These are phyloP conservation scores for Cryptosula pallasiana DNA, from an alignment of 2,888 invertebrate species.

Conservation along the genomic window DNA sequence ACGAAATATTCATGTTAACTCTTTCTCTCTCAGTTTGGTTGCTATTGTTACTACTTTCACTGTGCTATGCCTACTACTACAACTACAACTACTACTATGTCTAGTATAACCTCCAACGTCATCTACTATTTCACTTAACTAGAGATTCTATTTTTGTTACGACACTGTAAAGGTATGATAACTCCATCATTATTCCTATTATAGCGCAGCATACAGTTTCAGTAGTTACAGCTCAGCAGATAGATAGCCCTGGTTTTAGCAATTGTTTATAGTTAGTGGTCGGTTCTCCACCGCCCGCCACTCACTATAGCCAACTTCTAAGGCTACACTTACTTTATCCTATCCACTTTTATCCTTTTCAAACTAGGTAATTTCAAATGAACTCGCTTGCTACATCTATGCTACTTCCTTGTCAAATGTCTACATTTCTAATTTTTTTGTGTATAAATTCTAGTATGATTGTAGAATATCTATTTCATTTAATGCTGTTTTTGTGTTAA, in stretches of 20 bases:
- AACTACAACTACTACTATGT: no score
- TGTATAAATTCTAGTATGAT: not conserved
- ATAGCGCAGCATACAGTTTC: not conserved
- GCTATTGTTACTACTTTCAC: no score
- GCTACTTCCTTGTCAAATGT: not conserved
- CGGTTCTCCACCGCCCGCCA: not conserved
- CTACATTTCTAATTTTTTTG: not conserved
- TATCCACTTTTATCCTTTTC: slow-evolving; percentile 2
- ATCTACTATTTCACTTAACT: not conserved
- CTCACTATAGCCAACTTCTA: not conserved
- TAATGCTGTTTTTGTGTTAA: not conserved
- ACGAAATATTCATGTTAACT: no score
- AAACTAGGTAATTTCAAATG: not conserved
- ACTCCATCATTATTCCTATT: not conserved
- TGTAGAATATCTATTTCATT: not conserved
- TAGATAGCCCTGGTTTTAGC: not conserved
- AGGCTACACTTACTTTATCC: not conserved
- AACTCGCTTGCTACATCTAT: not conserved
- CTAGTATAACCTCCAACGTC: not conserved
- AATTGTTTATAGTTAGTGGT: not conserved
- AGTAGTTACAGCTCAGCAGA: not conserved
- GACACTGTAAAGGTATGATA: not conserved
- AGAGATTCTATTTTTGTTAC: not conserved
- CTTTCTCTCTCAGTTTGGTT: not conserved
- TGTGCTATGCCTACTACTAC: no score